Evolutionary conservation across 2,113 vertebrate species (phyloP), one percentile per base, ranked within the genome.

Genomic region (Dromaius novaehollandiae): DNA sequence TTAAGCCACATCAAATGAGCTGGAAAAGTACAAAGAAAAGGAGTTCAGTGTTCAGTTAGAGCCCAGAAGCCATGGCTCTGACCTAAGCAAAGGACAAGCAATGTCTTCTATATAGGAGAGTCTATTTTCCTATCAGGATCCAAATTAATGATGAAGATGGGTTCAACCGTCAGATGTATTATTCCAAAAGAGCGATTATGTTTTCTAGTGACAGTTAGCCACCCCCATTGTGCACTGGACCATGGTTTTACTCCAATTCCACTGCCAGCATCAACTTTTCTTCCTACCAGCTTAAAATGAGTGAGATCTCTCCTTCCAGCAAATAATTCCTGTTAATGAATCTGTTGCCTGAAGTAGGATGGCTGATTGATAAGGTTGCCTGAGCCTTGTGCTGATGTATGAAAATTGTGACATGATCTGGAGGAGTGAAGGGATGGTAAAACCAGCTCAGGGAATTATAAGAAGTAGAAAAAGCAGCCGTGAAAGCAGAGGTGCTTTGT

Each of bases 1-100:
- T 28, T 51, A 71, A 30, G 2, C 1, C 6, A 19, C 42, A 82
- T 84, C 66, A 90, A 92, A 87, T 77, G 83, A 94, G 44, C 65
- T 92, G 94, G 81, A 96, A 96, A 90, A 97, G 48, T 93, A 93
- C 92, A 96, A 84, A 84, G 73, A 84, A 91, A 86, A 88, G 22
- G 18, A 95, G 24, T 63, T 30, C 25, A 50, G 19, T 8, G 5
- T 55, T 94, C 38, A 73, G n/a, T 70, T 50, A 71, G 20, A 92
- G 50, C 69, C 82, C 80, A 93, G 69, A 82, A 95, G 63, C 53
- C 46, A 69, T 10, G 89, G 63, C 63, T 73, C 63, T 80, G 76
- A 55, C 44, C 95, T 91, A 96, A 95, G 48, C 14, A 26, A 90
- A 89, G 83, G 77, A 81, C 86, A 86, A 85, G 26, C 56, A 73